Conservation (phyloP, 1,140 invertebrate species). For the Pentalonia nigronervosa region DNA sequence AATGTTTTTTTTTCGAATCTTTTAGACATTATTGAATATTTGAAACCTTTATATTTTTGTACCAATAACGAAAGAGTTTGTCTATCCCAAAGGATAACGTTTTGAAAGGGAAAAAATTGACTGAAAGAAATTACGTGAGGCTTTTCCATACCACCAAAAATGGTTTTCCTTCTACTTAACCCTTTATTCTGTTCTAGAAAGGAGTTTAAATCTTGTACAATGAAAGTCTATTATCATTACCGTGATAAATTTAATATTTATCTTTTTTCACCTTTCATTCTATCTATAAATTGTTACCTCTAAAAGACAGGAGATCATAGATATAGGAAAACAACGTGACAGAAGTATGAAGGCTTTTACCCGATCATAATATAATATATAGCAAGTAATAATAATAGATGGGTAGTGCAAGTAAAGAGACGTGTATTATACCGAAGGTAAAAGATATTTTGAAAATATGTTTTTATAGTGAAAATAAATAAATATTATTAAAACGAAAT, state of each 20-base stretch:
- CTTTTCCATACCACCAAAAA: not conserved
- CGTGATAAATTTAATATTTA: conserved; percentile 17
- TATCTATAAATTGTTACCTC: not conserved
- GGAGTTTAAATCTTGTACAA: not conserved
- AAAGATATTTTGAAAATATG: not conserved
- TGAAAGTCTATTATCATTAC: not conserved
- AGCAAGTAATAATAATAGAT: not conserved
- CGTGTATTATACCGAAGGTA: not conserved
- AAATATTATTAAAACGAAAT: not conserved
- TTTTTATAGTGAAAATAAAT: not conserved
- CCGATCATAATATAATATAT: not conserved
- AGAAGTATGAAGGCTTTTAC: conserved; percentile 6
- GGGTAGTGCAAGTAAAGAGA: not conserved
- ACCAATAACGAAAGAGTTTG: conserved; percentile 5
- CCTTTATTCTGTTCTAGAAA: not conserved
- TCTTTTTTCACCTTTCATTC: not conserved
- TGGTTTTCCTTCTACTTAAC: not conserved
- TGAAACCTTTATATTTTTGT: not conserved
- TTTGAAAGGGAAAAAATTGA: not conserved
- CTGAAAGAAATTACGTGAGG: not conserved
- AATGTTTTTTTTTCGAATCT: not conserved
- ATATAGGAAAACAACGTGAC: not conserved
- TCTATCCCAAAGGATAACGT: not conserved
- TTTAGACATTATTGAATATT: not conserved
- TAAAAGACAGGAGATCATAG: not conserved